Conservation (phyloP, 2,113 vertebrate genomes). For the Probosciger aterrimus region DNA sequence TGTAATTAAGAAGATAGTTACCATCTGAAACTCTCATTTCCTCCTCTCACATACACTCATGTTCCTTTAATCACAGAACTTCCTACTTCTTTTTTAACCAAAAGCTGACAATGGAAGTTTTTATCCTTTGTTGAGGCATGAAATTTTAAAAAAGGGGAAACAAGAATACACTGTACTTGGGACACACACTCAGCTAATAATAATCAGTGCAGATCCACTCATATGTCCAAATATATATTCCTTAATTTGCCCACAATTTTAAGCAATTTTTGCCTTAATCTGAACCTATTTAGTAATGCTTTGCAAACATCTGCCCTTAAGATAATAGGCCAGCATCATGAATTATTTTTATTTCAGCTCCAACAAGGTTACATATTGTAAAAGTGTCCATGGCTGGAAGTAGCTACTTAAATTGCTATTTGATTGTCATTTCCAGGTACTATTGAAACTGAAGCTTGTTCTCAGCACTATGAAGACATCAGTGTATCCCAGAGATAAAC, state of each 20-base stretch:
- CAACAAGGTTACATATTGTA: background rate
- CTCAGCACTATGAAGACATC: background rate
- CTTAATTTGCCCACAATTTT: background rate
- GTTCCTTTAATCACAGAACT: constrained; percentile 40
- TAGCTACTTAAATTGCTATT: background rate
- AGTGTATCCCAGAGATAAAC: background rate
- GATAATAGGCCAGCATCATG: background rate
- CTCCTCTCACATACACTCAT: background rate
- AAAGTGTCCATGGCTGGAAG: background rate
- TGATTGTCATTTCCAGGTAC: background rate
- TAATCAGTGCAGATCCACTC: background rate
- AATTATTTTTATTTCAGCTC: background rate
- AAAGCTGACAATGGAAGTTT: constrained; percentile 41
- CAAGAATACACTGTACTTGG: background rate
- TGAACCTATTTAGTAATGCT: background rate
- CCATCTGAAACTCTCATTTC: constrained; percentile 49
- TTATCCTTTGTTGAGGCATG: constrained; percentile 3
- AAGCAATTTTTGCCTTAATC: background rate
- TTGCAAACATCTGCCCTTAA: background rate
- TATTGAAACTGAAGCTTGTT: background rate
- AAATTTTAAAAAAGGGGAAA: constrained; percentile 24
- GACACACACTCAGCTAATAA: background rate
- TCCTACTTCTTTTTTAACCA: constrained; percentile 62
- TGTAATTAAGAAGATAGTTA: background rate
- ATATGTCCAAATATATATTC: background rate